Conservation (phyloP, 1,140 invertebrate species). For the Daktulosphaira vitifoliae region DNA sequence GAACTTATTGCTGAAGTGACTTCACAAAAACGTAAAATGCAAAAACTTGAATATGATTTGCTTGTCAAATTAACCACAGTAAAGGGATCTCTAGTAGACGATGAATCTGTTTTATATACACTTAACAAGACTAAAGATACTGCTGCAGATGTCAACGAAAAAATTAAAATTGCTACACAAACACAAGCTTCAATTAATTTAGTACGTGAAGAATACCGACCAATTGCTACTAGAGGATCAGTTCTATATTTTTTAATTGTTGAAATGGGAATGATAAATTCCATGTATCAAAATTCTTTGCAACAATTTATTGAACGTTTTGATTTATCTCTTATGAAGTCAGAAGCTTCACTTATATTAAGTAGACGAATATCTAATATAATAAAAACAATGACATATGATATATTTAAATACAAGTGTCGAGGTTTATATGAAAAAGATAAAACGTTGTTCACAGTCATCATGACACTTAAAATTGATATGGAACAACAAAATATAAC, state of each 20-base stretch:
- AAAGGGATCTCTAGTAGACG: slow-evolving; percentile 82
- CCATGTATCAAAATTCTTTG: slow-evolving; percentile 90
- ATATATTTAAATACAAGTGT: slow-evolving; percentile 81
- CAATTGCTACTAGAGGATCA: slow-evolving; percentile 76
- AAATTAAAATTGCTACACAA: slow-evolving; percentile 64
- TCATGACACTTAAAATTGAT: slow-evolving; percentile 11
- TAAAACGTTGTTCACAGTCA: slow-evolving; percentile 82
- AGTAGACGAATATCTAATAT: slow-evolving; percentile 63
- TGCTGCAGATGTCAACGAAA: slow-evolving; percentile 69
- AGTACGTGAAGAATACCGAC: slow-evolving; percentile 71
- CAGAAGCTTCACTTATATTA: slow-evolving; percentile 69
- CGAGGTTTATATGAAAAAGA: slow-evolving; percentile 91
- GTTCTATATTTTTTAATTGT: slow-evolving; percentile 85
- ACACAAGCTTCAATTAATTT: slow-evolving; percentile 61
- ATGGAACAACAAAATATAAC: neutral
- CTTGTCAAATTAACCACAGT: slow-evolving; percentile 69
- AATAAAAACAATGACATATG: slow-evolving; percentile 74
- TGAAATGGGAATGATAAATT: slow-evolving; percentile 84
- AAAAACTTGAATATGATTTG: slow-evolving; percentile 84
- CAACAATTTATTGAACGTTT: slow-evolving; percentile 89
- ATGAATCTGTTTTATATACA: slow-evolving; percentile 80
- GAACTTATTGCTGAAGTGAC: slow-evolving; percentile 76
- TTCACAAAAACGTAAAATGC: slow-evolving; percentile 64
- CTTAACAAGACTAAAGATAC: slow-evolving; percentile 76
- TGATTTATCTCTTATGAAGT: slow-evolving; percentile 73